phyloP scores from a whole-genome alignment of 2,888 invertebrate species.

The Drosophila merina region DNA sequence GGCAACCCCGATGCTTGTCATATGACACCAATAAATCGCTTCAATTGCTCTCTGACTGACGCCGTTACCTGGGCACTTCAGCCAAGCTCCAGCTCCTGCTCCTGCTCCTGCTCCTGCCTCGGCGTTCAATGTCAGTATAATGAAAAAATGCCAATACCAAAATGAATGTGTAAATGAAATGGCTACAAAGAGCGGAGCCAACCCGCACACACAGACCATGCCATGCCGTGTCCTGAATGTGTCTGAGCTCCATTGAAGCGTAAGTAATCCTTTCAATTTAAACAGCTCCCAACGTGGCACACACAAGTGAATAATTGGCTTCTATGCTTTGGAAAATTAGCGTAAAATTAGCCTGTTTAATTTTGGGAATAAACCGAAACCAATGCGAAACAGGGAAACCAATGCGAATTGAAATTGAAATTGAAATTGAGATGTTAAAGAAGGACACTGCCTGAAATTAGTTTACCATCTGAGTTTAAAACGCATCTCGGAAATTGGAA shows the following conservation, averaged over 20 bases:
- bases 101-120: not conserved
- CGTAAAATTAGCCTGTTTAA: conserved; percentile 72
- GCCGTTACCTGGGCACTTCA: conserved; percentile 44
- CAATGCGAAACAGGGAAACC: conserved; percentile 5
- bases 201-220: conserved; percentile 5
- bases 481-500: conserved; percentile 1
- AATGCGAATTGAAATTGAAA: conserved; percentile 1
- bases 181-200: conserved; percentile 33
- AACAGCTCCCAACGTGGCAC: conserved; percentile 53
- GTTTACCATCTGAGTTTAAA: not conserved
- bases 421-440: conserved; percentile 4
- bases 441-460: not conserved
- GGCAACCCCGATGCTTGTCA: conserved; percentile 66
- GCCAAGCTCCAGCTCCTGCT: not conserved
- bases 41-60: conserved; percentile 78
- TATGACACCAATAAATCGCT: conserved; percentile 80
- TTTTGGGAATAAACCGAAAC: conserved; percentile 1
- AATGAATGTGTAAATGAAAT: conserved; percentile 54
- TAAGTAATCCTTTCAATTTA: conserved; percentile 77
- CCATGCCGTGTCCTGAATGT: conserved; percentile 22
- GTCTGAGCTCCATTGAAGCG: conserved; percentile 64
- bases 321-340: conserved; percentile 74
- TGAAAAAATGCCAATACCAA: conserved; percentile 76
- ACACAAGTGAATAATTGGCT: conserved; percentile 76
- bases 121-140: conserved; percentile 67